phyloP scores from a whole-genome alignment of 2,113 vertebrate genomes.

The Tachysurus fulvidraco region DNA sequence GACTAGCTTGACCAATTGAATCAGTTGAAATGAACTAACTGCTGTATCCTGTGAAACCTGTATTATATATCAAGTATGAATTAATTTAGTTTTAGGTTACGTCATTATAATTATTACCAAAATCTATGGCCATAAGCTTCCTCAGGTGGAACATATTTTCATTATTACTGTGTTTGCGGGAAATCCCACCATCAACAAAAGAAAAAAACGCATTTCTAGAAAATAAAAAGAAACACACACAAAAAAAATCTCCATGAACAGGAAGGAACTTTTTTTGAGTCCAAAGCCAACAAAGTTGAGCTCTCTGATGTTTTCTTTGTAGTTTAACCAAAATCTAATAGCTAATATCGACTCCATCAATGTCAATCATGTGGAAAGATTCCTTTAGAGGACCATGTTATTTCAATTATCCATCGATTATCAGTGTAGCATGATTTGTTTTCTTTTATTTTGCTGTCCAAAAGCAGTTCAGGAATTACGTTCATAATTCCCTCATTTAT shows the following conservation, averaged over 20 bases:
- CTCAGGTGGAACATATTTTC: slow-evolving; percentile 17
- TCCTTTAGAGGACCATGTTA: slow-evolving; percentile 11
- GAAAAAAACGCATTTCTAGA: neutral
- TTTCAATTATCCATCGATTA: slow-evolving; percentile 28
- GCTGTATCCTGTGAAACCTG: neutral
- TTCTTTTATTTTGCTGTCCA: slow-evolving; percentile 4
- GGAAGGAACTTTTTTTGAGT: slow-evolving; percentile 19
- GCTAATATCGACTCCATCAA: slow-evolving; percentile 19
- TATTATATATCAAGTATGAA: neutral
- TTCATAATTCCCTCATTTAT: slow-evolving; percentile 12
- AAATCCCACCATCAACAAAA: slow-evolving; percentile 12
- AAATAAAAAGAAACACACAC: neutral
- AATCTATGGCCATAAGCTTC: neutral
- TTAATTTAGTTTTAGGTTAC: neutral
- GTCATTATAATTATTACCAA: neutral
- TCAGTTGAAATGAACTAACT: neutral
- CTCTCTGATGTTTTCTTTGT: slow-evolving; percentile 34
- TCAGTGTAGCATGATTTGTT: slow-evolving; percentile 19
- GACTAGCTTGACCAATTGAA: neutral
- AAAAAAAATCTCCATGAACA: slow-evolving; percentile 3
- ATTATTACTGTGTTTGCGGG: slow-evolving; percentile 17
- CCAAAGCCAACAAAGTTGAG: slow-evolving; percentile 29
- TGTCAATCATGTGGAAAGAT: slow-evolving; percentile 33
- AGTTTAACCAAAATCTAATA: slow-evolving; percentile 26
- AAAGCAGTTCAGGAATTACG: slow-evolving; percentile 9